A percentile compares a stretch with the other conserved stretches of the same genome.
phyloP scores from a whole-genome alignment of 2,888 invertebrate genomes.

The Troglohyphantes excavatus region DNA sequence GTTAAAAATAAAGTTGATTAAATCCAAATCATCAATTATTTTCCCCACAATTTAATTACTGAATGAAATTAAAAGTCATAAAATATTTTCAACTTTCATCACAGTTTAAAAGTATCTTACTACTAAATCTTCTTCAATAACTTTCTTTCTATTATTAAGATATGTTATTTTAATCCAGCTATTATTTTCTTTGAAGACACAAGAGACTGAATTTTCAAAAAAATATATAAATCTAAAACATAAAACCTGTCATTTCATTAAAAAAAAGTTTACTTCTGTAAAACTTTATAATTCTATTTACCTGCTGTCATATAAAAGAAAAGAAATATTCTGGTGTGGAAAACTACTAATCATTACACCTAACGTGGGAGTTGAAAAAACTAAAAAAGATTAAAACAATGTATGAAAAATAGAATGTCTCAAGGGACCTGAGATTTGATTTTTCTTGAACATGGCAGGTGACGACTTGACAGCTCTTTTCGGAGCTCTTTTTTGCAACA shows the following conservation, averaged over 20 bases:
- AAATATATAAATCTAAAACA: not conserved
- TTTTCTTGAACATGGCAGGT: constrained; percentile 15
- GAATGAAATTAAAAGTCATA: too few relatives aligned
- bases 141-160: too few relatives aligned
- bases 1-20: too few relatives aligned
- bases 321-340: not conserved
- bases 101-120: too few relatives aligned
- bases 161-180: too few relatives aligned
- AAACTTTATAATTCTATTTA: not conserved
- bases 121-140: too few relatives aligned
- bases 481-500: constrained; percentile 1
- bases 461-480: constrained; percentile 33
- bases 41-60: too few relatives aligned
- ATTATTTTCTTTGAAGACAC: too few relatives aligned
- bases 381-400: constrained; percentile 1
- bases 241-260: not conserved
- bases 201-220: too few relatives aligned
- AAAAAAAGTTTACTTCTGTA: not conserved
- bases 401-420: not conserved
- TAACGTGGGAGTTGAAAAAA: not conserved
- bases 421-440: constrained; percentile 18
- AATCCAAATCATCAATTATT: too few relatives aligned
- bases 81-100: too few relatives aligned
- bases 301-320: not conserved
- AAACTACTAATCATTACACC: not conserved